Base-by-base conservation (phyloP, 2,888 invertebrate genomes). In the Amitus sp. region DNA sequence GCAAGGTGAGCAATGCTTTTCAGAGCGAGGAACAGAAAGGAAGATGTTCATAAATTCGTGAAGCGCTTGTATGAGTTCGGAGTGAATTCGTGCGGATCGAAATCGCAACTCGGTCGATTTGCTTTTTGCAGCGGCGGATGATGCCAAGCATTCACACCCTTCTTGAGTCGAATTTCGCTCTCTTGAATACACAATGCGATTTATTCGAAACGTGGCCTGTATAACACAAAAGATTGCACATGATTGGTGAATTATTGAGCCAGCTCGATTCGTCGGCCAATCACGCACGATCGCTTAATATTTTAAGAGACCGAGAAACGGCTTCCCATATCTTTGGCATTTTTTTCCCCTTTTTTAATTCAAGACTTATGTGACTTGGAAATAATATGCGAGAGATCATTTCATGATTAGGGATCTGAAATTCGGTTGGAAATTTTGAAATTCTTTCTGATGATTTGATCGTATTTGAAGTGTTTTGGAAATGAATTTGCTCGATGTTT, bases 221-320 rank as follows among this genome's bases (percentile, higher is more conserved):
- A 74, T 76, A 75, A 74, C 74, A 78, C 78, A 79, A 80, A 79
- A 74, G 76, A 74, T 71, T 73, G 73, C 68, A 74, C 74, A 81
- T 80, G 80, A 82, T 80, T 78, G 80, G 78, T 82, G 80, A 81
- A 81, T 82, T 82, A 82, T 81, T 81, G 81, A 81, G 72, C 74
- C 61, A 54, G 59, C 62, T 68, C 72, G 68, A 78, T 78, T 79
- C 75, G 78, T 76, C 71, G 77, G 77, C 80, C 75, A 80, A 80
- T 80, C 82, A 80, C 82, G 82, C 80, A 81, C 70, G 55, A 56
- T 65, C 68, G 70, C 77, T 82, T 76, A 82, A 80, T 80, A 78
- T 77, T 82, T 76, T 71, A 64, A 78, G 65, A 68, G 73, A 69
- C 70, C 70, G 34, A 17, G 15, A 37, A 37, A 37, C 13, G 2